Percentiles rank a stretch among this genome's conserved stretches.
Evolutionary conservation across 2,888 invertebrate genomes (phyloP).

Genomic region (Lacanobia wlatinum): DNA sequence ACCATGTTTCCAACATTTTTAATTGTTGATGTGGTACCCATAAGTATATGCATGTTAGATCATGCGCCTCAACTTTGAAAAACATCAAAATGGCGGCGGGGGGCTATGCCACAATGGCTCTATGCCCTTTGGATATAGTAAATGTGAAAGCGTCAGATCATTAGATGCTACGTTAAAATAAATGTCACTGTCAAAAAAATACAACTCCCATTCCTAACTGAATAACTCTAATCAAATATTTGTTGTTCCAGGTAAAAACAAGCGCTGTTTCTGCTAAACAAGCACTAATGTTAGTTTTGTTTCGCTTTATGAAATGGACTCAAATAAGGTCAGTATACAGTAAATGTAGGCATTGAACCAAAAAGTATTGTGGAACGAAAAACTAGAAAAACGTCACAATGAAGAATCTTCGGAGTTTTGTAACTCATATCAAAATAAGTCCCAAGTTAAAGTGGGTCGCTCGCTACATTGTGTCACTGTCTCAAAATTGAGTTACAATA

Average conservation of each 20-base stretch:
- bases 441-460: conserved; percentile 77
- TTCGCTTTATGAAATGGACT: not conserved
- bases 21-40: no score
- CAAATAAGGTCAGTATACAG: conserved; percentile 44
- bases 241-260: conserved; percentile 62
- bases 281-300: conserved; percentile 18
- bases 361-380: conserved; percentile 11
- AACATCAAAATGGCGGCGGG: no score
- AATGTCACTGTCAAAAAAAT: not conserved
- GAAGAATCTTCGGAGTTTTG: conserved; percentile 62
- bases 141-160: no score
- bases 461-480: conserved; percentile 78
- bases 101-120: no score
- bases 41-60: no score
- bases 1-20: no score
- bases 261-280: conserved; percentile 13
- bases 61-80: no score
- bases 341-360: not conserved
- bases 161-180: no score
- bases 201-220: not conserved
- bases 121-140: no score
- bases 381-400: conserved; percentile 59
- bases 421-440: conserved; percentile 76
- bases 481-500: conserved; percentile 81
- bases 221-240: conserved; percentile 18